A percentile compares a stretch with the other conserved stretches of the same genome.
These are phyloP conservation scores for Microdon myrmicae DNA, from an alignment of 2,888 invertebrate genomes.

Conservation along the genomic window DNA sequence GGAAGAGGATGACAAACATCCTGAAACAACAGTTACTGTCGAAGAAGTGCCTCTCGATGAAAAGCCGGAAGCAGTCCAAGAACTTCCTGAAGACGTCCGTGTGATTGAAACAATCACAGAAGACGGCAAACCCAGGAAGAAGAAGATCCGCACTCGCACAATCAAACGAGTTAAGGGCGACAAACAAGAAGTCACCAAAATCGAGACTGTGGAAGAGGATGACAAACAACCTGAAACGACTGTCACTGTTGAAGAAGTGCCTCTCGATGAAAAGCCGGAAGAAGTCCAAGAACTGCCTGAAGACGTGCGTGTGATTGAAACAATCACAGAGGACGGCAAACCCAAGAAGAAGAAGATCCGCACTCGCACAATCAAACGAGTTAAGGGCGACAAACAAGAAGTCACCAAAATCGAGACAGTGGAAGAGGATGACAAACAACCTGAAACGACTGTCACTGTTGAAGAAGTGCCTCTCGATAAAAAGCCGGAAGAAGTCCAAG, in stretches of 20 bases:
- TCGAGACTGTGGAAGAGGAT: slow-evolving; percentile 6
- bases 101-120: slow-evolving; percentile 2
- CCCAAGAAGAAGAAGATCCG: slow-evolving; percentile 7
- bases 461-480: slow-evolving; percentile 6
- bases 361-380: slow-evolving; percentile 5
- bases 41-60: slow-evolving; percentile 4
- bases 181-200: slow-evolving; percentile 10
- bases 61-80: neutral
- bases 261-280: slow-evolving; percentile 1
- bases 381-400: slow-evolving; percentile 10
- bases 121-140: slow-evolving; percentile 5
- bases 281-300: neutral
- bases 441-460: slow-evolving; percentile 5
- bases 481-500: slow-evolving; percentile 1
- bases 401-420: slow-evolving; percentile 8
- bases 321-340: slow-evolving; percentile 1
- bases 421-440: slow-evolving; percentile 3
- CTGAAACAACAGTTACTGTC: slow-evolving; percentile 2
- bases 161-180: slow-evolving; percentile 9
- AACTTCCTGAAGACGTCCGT: slow-evolving; percentile 5
- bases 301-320: slow-evolving; percentile 5
- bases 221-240: slow-evolving; percentile 5
- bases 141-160: slow-evolving; percentile 7
- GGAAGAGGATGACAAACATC: slow-evolving; percentile 3
- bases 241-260: slow-evolving; percentile 4